These are phyloP conservation scores for Cyphomyrus discorhynchus DNA, from an alignment of 2,113 vertebrate genomes.

Conservation along the genomic window DNA sequence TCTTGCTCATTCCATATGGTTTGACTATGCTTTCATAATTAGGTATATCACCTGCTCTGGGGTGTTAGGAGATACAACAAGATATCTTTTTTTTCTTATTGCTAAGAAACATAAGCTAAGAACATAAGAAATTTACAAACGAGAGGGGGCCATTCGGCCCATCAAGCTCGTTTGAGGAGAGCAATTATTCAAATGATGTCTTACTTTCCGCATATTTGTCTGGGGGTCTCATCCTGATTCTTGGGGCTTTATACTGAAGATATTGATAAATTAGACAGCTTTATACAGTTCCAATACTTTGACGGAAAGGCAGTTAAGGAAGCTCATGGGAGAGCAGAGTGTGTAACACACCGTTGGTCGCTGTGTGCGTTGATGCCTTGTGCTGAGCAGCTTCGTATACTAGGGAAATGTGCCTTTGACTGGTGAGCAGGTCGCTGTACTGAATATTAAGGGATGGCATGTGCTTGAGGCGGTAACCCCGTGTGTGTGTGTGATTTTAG, in stretches of 20 bases:
- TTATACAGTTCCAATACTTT: background rate
- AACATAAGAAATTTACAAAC: no score
- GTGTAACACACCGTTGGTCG: background rate
- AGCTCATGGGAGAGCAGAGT: background rate
- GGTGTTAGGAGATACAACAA: background rate
- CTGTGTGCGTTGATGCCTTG: background rate
- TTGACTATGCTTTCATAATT: background rate
- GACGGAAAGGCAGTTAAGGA: background rate
- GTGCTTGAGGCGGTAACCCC: background rate
- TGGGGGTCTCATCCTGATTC: background rate
- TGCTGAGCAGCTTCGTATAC: background rate
- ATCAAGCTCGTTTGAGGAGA: no score
- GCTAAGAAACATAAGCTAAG: background rate
- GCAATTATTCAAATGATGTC: background rate
- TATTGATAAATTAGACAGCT: background rate
- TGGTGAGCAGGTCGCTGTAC: background rate
- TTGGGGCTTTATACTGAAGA: background rate
- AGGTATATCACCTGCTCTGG: background rate
- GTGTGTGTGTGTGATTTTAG: constrained; percentile 53
- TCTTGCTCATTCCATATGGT: background rate
- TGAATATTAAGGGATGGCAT: background rate
- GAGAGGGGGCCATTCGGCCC: no score
- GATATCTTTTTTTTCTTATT: background rate
- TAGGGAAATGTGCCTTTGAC: background rate
- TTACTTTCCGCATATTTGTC: background rate